Base-by-base conservation (phyloP, 2,888 invertebrate species). In the Acanthoscelides obtectus region DNA sequence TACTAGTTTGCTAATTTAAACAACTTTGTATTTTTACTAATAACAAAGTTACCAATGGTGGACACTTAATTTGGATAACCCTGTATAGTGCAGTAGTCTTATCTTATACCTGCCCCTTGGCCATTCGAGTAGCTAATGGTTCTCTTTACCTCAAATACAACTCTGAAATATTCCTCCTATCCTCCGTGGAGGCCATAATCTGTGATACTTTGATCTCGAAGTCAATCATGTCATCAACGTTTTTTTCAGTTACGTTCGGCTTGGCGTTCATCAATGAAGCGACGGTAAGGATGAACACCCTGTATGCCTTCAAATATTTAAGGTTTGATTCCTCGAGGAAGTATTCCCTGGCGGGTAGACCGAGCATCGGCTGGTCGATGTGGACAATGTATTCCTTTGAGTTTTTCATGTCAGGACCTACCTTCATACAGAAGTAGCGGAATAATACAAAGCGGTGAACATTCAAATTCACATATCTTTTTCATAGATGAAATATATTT, bases 361-460 rank as follows among this genome's bases (percentile, higher is more conserved):
- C 94, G 78, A 96, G 86, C 69, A 91, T 92, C 0, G 96, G 94
- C 86, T 97, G 97, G 85, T 98, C 97, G 79, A 98, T 91, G 88
- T 92, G 90, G 71, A 98, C 93, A 6, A 97, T 91, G 84, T 96
- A 95, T 80, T 93, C 91, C 80, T 95, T 93, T 5, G 97, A 96
- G 84, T 97, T 95, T 83, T 95, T 95, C 72, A 97, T 95, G 83
- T 98, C 97, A 0, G 97, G 94, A 17, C 95, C 96, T 6, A 81
- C 71, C 73, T 73, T 69, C 2, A 12, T 45, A 45, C 8, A 67
- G 66, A 17, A 1, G 66, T 66, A 12, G n/a, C n/a, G n/a, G n/a
- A n/a, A n/a, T n/a, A n/a, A n/a, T n/a, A n/a, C n/a, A n/a, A n/a
- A n/a, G n/a, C n/a, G n/a, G n/a, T n/a, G n/a, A n/a, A n/a, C n/a